Evolutionary conservation across 2,113 vertebrate species (phyloP).

Genomic region (Butorides virescens): DNA sequence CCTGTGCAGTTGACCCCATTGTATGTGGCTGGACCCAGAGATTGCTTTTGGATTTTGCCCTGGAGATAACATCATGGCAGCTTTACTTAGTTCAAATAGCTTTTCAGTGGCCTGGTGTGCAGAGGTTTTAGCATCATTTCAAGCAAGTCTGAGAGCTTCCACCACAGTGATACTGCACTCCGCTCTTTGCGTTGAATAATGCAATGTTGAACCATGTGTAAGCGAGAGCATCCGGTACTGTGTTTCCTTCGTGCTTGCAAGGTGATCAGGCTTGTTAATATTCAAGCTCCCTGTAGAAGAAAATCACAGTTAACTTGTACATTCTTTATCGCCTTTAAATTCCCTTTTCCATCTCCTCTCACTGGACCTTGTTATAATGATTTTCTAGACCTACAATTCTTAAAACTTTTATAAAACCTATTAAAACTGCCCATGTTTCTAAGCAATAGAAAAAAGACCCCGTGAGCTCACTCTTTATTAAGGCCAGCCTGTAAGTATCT

Average conservation of each 20-base stretch:
- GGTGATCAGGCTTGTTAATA: not conserved
- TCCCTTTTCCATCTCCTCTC: not conserved
- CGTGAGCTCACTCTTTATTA: not conserved
- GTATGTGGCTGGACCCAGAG: not conserved
- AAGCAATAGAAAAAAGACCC: not conserved
- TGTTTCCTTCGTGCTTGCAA: not conserved
- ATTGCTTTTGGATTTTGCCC: slow-evolving; percentile 20
- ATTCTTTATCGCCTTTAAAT: not conserved
- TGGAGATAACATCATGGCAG: not conserved
- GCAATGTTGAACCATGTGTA: not conserved
- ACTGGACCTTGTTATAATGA: not conserved
- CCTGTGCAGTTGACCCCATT: not conserved
- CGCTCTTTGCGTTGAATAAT: not conserved
- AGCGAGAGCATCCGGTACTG: not conserved
- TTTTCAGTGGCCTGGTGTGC: not conserved
- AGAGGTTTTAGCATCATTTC: not conserved
- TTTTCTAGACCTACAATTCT: not conserved
- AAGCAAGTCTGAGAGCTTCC: not conserved
- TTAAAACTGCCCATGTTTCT: not conserved
- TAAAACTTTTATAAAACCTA: not conserved
- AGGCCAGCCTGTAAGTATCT: not conserved
- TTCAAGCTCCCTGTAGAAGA: not conserved
- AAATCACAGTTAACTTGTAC: not conserved
- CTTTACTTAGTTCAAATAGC: not conserved
- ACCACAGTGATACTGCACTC: not conserved